Conservation (phyloP, 2,797 vertebrate genomes). For the Lophotriccus pileatus region DNA sequence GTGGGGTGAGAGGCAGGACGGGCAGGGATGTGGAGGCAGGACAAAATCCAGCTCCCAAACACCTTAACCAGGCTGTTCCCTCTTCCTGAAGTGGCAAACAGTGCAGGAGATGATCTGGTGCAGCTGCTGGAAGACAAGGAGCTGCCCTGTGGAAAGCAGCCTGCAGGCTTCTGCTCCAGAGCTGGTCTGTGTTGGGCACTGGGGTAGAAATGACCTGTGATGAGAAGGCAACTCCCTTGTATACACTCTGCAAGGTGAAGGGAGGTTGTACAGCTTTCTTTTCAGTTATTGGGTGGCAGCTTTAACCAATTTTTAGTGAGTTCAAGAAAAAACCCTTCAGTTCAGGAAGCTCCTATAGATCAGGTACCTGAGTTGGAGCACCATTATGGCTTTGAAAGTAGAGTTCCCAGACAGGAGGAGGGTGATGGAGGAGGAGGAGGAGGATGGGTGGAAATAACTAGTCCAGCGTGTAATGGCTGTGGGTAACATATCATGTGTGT, state of each 20-base stretch:
- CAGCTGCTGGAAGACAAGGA: background rate
- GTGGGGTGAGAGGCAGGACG: background rate
- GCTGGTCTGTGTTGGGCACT: background rate
- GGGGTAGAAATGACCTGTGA: background rate
- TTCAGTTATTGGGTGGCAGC: background rate
- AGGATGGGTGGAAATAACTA: background rate
- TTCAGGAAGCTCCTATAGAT: background rate
- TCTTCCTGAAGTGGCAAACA: background rate
- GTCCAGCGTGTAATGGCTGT: background rate
- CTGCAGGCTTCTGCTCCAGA: background rate
- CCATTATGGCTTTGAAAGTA: background rate
- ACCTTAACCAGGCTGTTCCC: background rate
- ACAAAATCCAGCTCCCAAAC: background rate
- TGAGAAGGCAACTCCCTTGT: background rate
- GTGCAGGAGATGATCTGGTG: background rate
- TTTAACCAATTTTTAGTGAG: background rate
- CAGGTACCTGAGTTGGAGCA: background rate
- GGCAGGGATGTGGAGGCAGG: background rate
- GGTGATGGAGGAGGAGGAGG: background rate
- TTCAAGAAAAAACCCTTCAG: background rate
- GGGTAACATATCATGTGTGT: no score
- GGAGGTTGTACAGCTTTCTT: background rate
- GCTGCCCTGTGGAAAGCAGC: background rate
- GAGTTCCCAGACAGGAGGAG: background rate
- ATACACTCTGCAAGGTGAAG: background rate